Base-by-base conservation (phyloP, 2,797 vertebrate species). In the Arnoldichthys spilopterus region DNA sequence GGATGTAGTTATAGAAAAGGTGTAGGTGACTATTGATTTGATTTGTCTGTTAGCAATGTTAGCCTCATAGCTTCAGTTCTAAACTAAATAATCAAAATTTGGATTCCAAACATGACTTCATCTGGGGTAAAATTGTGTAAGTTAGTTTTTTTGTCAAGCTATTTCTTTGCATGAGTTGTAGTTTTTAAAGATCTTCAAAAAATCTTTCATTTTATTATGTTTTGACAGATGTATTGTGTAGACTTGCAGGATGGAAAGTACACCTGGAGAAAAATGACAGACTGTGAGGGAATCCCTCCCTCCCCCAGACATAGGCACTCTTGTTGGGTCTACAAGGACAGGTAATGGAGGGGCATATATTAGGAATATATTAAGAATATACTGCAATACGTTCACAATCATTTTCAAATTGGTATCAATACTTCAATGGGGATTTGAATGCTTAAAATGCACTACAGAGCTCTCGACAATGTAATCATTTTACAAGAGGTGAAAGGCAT, bases 261-360 rank as follows among this genome's bases (percentile, higher is more conserved):
- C 81, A 82, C 87, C 26, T 98, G 97, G 97, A 94, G 87, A 90
- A 95, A 91, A 86, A 82, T 97, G 78, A 92, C 87, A 0, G 88
- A 92, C 83, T 89, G 92, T 78, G 90, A 90, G 80, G 97, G 96
- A 80, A 90, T 90, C 0, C 93, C 94, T 16, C 97, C 97, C 9
- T 97, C 97, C 1, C 96, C 97, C 13, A 94, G 97, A 72, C 94
- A 95, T 91, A 96, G 97, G 83, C 96, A 98, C 88, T 95, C 96
- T 85, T 97, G 97, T 91, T 99, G 97, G 97, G 94, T 95, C 0
- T 95, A 97, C 86, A 90, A 93, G 90, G 85, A 91, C 87, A 89
- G 92, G 94, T 94, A 70, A 8, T 88, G 3, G n/a, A 9, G 26
- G 24, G 11, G 22, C 54, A 37, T 15, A 40, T 28, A 30, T 4